Base-by-base conservation (phyloP, 2,888 invertebrate species). In the Chaitophorus viminalis region DNA sequence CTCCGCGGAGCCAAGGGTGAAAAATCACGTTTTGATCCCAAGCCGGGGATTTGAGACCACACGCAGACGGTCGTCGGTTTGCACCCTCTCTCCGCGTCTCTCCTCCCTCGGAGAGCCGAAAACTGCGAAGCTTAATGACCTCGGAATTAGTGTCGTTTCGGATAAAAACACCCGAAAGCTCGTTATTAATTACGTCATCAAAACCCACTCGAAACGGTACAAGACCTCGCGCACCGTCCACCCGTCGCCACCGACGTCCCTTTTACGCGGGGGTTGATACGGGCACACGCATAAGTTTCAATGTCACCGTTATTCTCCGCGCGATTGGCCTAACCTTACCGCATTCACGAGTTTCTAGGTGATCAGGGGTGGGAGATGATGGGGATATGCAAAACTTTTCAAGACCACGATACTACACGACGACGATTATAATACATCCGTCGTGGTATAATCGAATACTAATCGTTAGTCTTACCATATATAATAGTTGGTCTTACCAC, bases 11-110 rank as follows among this genome's bases (percentile, higher is more conserved):
- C 76, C 84, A n/a, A 46, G 84, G 68, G 77, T 85, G 85, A 85
- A 77, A 85, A 85, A 85, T 85, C 85, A 85, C 85, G 85, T 85
- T 85, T 85, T 85, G 85, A 85, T 85, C 78, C 82, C 78, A 33
- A 31, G 68, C 77, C 25, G 5, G 76, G 75, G 81, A 88, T 65
- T 65, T 76, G 54, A 68, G 70, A 70, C 88, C 88, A 29, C 70
- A 65, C 82, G 77, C 83, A 83, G 68, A 83, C 82, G 83, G 68
- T 75, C 82, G 68, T 75, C 82, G 83, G 68, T 65, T 83, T 60
- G 9, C 29, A 3, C 60, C 21, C 65, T 82, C 81, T 82, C 39
- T 60, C 33, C 79, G 9, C 6, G 75, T 77, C 52, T 68, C 83
- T n/a, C n/a, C n/a, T n/a, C n/a, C n/a, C 52, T 72, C 65, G 54